Conservation (phyloP, 2,113 vertebrate genomes). For the Tachysurus vachellii region DNA sequence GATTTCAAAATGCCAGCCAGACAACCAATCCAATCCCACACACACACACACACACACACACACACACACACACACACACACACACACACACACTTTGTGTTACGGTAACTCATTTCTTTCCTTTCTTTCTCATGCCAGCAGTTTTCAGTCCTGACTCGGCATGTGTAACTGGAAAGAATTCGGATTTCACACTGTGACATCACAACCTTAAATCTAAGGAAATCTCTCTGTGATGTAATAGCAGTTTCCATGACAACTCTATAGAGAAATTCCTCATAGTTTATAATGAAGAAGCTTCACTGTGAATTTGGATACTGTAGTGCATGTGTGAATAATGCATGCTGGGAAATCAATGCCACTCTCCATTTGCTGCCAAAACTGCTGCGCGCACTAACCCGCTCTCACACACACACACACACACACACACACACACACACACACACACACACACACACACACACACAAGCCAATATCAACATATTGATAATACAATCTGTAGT, state of each 20-base stretch:
- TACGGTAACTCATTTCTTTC: neutral
- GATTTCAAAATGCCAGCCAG: slow-evolving; percentile 32
- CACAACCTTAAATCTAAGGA: slow-evolving; percentile 8
- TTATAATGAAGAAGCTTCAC: slow-evolving; percentile 41
- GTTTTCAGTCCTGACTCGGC: neutral
- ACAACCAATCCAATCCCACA: slow-evolving; percentile 36
- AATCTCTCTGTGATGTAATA: slow-evolving; percentile 40
- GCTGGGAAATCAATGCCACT: slow-evolving; percentile 52
- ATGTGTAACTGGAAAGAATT: neutral
- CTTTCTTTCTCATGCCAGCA: neutral
- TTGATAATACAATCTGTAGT: slow-evolving; percentile 40
- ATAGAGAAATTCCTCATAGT: slow-evolving; percentile 23
- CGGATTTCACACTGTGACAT: neutral
- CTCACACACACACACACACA: slow-evolving; percentile 39
- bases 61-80: slow-evolving; percentile 37
- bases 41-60: slow-evolving; percentile 35
- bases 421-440: slow-evolving; percentile 14
- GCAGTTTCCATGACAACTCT: slow-evolving; percentile 45
- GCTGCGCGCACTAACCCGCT: slow-evolving; percentile 15
- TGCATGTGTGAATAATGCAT: slow-evolving; percentile 63
- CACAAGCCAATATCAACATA: slow-evolving; percentile 31
- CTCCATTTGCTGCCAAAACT: slow-evolving; percentile 42
- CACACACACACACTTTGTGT: slow-evolving; percentile 29
- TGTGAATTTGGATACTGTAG: slow-evolving; percentile 49
- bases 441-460: neutral